Evolutionary conservation across 1,140 invertebrate species (phyloP).

Genomic region (Bombus sylvicola): DNA sequence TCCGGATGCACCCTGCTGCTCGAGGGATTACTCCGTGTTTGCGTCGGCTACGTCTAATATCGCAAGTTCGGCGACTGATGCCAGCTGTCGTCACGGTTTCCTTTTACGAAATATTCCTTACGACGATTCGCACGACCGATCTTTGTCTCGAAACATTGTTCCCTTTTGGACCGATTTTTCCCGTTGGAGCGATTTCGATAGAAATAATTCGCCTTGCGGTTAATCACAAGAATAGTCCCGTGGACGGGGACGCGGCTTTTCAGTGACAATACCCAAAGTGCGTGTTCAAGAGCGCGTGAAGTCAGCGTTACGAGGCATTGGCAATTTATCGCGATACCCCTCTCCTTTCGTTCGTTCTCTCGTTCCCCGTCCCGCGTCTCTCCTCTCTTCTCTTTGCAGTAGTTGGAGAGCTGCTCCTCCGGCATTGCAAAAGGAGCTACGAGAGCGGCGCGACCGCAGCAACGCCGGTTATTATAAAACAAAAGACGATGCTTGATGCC

Average conservation of each 20-base stretch:
- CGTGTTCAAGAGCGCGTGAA: constrained; percentile 24
- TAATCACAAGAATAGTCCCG: neutral
- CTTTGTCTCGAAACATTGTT: neutral
- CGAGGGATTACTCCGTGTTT: neutral
- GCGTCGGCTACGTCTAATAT: neutral
- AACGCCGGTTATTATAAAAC: constrained; percentile 81
- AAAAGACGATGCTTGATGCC: constrained; percentile 80
- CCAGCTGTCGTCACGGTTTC: neutral
- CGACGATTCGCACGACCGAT: neutral
- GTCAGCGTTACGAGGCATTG: constrained; percentile 47
- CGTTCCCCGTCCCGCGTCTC: neutral
- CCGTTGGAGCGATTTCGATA: neutral
- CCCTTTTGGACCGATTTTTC: neutral
- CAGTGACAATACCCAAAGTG: constrained; percentile 34
- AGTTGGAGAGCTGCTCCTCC: constrained; percentile 48
- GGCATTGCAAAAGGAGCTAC: constrained; percentile 71
- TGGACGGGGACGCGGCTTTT: no score
- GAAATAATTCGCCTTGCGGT: neutral
- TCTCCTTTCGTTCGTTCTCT: neutral
- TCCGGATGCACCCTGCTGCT: neutral
- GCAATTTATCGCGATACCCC: constrained; percentile 61
- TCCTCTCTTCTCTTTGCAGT: constrained; percentile 9
- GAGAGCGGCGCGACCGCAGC: constrained; percentile 76
- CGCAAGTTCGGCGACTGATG: neutral
- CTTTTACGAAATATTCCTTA: neutral